Evolutionary conservation across 1,140 invertebrate genomes (phyloP).

Genomic region (Helicoverpa zea): DNA sequence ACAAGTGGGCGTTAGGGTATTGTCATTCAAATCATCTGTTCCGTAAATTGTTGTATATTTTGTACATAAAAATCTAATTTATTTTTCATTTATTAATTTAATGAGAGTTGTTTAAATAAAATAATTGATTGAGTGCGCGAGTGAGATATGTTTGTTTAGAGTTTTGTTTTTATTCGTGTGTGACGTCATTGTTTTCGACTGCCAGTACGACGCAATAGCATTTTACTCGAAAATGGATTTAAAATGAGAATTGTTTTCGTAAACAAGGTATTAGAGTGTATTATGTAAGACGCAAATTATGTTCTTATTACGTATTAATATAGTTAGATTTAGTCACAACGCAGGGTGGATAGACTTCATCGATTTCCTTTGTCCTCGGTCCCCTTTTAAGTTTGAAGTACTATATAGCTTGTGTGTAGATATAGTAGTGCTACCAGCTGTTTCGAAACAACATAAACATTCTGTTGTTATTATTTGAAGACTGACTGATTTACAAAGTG

Average conservation of each 20-base stretch:
- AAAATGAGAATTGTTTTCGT: constrained; percentile 85
- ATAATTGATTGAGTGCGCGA: constrained; percentile 62
- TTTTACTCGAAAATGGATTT: constrained; percentile 83
- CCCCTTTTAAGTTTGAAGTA: constrained; percentile 58
- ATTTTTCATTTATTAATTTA: constrained; percentile 72
- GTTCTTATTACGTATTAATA: constrained; percentile 33
- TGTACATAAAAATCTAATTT: constrained; percentile 76
- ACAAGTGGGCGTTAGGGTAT: constrained; percentile 69
- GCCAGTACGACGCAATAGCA: constrained; percentile 86
- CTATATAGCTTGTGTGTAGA: constrained; percentile 52
- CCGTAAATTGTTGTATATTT: constrained; percentile 81
- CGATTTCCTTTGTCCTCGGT: constrained; percentile 86
- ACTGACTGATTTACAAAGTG: constrained; percentile 55
- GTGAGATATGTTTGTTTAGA: constrained; percentile 65
- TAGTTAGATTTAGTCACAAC: constrained; percentile 38
- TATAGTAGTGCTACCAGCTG: constrained; percentile 60
- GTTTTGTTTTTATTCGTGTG: constrained; percentile 78
- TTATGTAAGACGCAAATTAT: constrained; percentile 50
- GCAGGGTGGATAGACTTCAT: constrained; percentile 64
- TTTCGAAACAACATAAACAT: constrained; percentile 61
- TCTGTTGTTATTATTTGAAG: constrained; percentile 44
- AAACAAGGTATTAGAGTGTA: constrained; percentile 76
- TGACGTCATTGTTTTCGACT: constrained; percentile 86
- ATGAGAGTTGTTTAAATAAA: constrained; percentile 62
- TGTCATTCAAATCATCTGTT: constrained; percentile 84